Evolutionary conservation across 2,113 vertebrate genomes (phyloP), one percentile per base, ranked within the genome.

Genomic region (Epinephelus moara): DNA sequence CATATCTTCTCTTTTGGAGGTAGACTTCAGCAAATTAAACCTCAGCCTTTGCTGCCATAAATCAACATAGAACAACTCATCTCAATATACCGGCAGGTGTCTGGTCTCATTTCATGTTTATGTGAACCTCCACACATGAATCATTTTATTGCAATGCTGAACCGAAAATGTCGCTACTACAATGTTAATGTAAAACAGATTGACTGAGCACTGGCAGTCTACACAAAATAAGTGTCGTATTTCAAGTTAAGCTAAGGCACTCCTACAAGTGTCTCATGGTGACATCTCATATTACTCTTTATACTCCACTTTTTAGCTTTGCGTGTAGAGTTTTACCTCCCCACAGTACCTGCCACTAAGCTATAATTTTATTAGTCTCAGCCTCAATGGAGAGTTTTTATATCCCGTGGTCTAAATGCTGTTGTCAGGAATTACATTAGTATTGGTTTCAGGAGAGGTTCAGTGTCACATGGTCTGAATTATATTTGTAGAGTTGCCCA

Each of bases 401-500:
- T 63, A 81, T 74, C 56, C 50, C 11, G 0, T 57, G 19, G 17
- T 81, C 9, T 52, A 27, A 76, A 50, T 33, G 60, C 33, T 77
- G 19, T 67, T 85, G 73, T 82, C 68, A 67, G 67, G 47, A 77
- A 79, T 74, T 3, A 2, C 61, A 53, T 72, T 76, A 72, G 42
- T 50, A 21, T 60, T 75, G 66, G 33, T 69, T 72, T 77, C 4
- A 30, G 61, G 17, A 81, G 52, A 66, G 13, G 27, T 64, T 62
- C 10, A 45, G 17, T 42, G 5, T 83, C 45, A 73, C 68, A 69
- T 80, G 53, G 23, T 50, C 23, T 70, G 14, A 61, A 33, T 40
- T 74, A 11, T 75, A 18, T 71, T 67, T 71, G 37, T 17, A 53
- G 30, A 59, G 15, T n/a, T 66, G 61, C 3, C 47, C 0, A 4